Evolutionary conservation across 2,113 vertebrate species (phyloP), one percentile per base, ranked within the genome.

Genomic region (Meriones unguiculatus): DNA sequence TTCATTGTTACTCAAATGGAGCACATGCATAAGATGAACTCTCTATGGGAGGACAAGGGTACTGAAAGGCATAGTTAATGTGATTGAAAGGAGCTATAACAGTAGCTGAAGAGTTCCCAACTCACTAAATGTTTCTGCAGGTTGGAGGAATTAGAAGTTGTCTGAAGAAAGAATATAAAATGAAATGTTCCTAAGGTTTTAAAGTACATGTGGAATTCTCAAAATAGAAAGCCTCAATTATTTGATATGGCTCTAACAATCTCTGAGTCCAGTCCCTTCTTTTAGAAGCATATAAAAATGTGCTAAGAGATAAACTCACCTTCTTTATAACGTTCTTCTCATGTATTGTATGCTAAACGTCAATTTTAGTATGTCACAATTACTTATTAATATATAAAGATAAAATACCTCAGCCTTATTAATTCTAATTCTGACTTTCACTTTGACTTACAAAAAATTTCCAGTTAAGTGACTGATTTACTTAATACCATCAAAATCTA

Each of bases 1-100:
- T 92, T 97, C 92, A 95, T 65, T 91, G 91, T 89, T 98, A 89
- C 84, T 59, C 73, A 65, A 87, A 82, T 95, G 77, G 80, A 89
- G 54, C 93, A 89, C 64, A 28, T 35, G 15, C n/a, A 57, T n/a
- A 93, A 89, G 82, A 76, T 81, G 67, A 95, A 90, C 25, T n/a
- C 38, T 95, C 89, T 46, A 82, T 87, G 87, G 15, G 41, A 67
- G 17, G 97, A 97, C 89, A 32, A 54, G 62, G 87, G 77, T 88
- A 90, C 22, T 90, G 62, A 97, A 95, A 96, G 84, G 32, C 32
- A 92, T 57, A 97, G 25, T 92, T 77, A 88, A 35, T 75, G 41
- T 78, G 62, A 93, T 77, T 87, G 72, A 92, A 89, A 92, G 77
- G 46, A 81, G 87, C 69, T 77, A 54, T 67, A 95, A 87, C 24